Conservation (phyloP, 2,888 invertebrate genomes). For the Limnephilus auricula region DNA sequence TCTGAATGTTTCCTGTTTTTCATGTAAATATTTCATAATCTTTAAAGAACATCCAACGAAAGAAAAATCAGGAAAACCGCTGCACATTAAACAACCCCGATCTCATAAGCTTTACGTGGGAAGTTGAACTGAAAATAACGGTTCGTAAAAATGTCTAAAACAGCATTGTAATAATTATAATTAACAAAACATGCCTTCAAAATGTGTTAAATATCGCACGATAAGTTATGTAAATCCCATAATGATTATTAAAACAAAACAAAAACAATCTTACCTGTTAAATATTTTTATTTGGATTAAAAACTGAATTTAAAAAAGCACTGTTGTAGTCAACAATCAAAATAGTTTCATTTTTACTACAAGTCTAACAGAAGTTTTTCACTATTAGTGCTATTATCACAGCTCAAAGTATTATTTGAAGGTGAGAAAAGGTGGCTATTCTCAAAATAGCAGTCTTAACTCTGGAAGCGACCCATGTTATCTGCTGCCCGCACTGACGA, state of each 20-base stretch:
- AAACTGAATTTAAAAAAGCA: not conserved
- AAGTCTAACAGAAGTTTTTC: not conserved
- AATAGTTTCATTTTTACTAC: not conserved
- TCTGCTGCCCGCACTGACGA: not conserved
- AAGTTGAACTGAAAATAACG: not conserved
- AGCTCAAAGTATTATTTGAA: not conserved
- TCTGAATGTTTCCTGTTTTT: not conserved
- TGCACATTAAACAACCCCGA: not conserved
- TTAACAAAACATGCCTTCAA: not conserved
- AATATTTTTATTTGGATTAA: not conserved
- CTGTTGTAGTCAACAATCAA: not conserved
- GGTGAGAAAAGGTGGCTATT: not conserved
- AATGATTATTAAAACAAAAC: not conserved
- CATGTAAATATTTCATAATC: not conserved
- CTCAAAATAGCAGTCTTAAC: not conserved
- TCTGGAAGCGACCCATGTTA: not conserved
- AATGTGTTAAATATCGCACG: no score
- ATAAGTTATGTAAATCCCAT: not conserved
- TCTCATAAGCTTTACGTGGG: not conserved
- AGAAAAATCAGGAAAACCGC: not conserved
- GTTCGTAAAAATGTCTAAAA: not conserved
- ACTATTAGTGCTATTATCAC: not conserved
- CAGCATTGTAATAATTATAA: not conserved
- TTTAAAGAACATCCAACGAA: not conserved
- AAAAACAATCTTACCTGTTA: not conserved